Percentiles rank a stretch among this genome's conserved stretches.
Conservation (phyloP, 2,113 vertebrate genomes). For the Neofelis nebulosa region DNA sequence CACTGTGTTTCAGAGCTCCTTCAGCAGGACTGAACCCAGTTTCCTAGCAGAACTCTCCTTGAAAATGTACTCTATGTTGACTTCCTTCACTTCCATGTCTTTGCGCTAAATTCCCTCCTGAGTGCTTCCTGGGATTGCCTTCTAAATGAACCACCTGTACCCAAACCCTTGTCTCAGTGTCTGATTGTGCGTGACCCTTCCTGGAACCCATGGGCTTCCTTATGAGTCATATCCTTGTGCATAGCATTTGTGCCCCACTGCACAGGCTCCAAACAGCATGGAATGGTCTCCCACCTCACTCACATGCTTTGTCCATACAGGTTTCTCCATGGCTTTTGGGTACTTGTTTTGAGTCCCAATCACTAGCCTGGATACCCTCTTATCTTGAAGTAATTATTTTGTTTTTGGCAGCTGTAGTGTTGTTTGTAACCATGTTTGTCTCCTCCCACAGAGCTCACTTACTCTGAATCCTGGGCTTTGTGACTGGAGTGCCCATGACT, state of each 20-base stretch:
- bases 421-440: not conserved
- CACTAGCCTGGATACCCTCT: not conserved
- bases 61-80: not conserved
- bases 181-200: not conserved
- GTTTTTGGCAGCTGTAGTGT: not conserved
- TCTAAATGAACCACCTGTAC: not conserved
- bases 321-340: not conserved
- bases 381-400: conserved; percentile 37
- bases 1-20: not conserved
- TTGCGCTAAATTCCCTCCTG: not conserved
- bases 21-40: not conserved
- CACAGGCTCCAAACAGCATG: not conserved
- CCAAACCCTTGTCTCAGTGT: not conserved
- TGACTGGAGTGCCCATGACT: not conserved
- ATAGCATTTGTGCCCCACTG: not conserved
- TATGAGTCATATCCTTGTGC: not conserved
- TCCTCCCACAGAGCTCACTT: not conserved
- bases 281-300: not conserved
- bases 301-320: not conserved
- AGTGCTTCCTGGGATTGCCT: not conserved
- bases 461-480: not conserved
- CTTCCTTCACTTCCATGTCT: not conserved
- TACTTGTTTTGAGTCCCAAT: not conserved
- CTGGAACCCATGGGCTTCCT: not conserved
- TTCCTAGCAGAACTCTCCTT: not conserved